Conservation (phyloP, 1,140 invertebrate species). For the Drosophila lacteicornis region DNA sequence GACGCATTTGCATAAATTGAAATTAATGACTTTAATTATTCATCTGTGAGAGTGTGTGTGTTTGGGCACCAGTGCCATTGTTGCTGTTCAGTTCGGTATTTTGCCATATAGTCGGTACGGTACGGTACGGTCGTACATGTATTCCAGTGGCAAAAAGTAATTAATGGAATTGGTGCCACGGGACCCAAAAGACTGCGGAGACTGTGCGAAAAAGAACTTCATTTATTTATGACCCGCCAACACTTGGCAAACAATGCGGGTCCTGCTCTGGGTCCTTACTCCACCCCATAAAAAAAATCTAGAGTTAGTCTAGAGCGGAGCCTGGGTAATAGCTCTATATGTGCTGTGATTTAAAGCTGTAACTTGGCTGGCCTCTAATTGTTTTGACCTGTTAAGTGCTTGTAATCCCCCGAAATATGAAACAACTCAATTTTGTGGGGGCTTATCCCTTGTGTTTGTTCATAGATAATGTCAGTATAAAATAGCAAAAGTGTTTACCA, state of each 20-base stretch:
- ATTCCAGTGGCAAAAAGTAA: slow-evolving; percentile 71
- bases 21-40: slow-evolving; percentile 84
- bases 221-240: slow-evolving; percentile 78
- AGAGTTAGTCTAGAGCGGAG: slow-evolving; percentile 1
- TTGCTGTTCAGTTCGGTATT: slow-evolving; percentile 27
- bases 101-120: slow-evolving; percentile 7
- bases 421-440: background rate
- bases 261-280: slow-evolving; percentile 18
- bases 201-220: slow-evolving; percentile 70
- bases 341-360: slow-evolving; percentile 25
- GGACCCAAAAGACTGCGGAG: slow-evolving; percentile 62
- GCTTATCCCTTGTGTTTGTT: background rate
- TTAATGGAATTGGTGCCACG: slow-evolving; percentile 81
- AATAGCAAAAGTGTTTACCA: background rate
- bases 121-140: slow-evolving; percentile 1
- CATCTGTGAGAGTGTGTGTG: slow-evolving; percentile 55
- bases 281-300: background rate
- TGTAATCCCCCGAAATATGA: slow-evolving; percentile 6
- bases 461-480: background rate
- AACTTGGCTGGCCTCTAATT: slow-evolving; percentile 21
- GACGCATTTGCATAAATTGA: slow-evolving; percentile 84
- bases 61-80: slow-evolving; percentile 25
- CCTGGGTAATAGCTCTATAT: slow-evolving; percentile 54
- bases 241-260: slow-evolving; percentile 59
- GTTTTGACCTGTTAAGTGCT: slow-evolving; percentile 18